phyloP scores from a whole-genome alignment of 2,797 vertebrate genomes.

The Tarsius wallacei region DNA sequence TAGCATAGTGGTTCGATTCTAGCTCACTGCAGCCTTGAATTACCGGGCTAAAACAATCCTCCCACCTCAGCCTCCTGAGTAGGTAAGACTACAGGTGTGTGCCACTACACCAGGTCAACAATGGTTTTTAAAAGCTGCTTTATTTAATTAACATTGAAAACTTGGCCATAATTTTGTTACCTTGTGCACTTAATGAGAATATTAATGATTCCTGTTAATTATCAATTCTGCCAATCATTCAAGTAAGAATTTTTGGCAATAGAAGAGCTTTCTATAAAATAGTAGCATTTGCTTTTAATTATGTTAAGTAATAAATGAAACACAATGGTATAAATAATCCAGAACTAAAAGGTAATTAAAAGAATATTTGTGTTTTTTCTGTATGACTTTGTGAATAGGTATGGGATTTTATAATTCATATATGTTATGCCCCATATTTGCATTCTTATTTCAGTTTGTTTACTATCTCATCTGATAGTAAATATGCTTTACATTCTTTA shows the following conservation, averaged over 20 bases:
- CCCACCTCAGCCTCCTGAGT: too few species aligned
- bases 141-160: constrained; percentile 47
- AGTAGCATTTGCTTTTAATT: constrained; percentile 49
- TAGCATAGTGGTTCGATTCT: too few species aligned
- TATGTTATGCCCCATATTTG: constrained; percentile 1
- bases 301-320: constrained; percentile 9
- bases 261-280: constrained; percentile 4
- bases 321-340: background rate
- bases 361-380: background rate
- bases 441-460: background rate
- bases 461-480: background rate
- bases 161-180: constrained; percentile 23
- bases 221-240: constrained; percentile 11
- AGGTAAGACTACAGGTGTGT: too few species aligned
- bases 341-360: background rate
- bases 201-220: background rate
- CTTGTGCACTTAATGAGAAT: background rate
- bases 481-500: constrained; percentile 5
- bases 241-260: constrained; percentile 1
- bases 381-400: background rate
- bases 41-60: too few species aligned
- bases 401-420: background rate
- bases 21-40: too few species aligned
- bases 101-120: too few species aligned
- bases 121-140: background rate